Conservation (phyloP, 2,113 vertebrate species). For the Bothrops jararaca region DNA sequence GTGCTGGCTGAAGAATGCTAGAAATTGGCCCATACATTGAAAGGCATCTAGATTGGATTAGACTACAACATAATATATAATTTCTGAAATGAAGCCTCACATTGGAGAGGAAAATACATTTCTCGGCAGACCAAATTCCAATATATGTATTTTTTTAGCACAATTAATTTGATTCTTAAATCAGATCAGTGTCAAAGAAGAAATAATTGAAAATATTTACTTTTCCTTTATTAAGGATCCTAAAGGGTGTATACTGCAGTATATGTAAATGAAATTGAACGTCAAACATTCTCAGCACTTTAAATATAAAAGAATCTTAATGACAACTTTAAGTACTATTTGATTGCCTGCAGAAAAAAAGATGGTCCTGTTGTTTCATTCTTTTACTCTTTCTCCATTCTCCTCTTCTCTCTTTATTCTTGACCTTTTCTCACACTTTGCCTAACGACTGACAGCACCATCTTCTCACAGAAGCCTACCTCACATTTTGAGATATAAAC, state of each 20-base stretch:
- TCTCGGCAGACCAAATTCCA: neutral
- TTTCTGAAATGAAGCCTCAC: neutral
- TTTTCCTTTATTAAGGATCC: neutral
- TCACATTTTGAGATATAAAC: constrained; percentile 20
- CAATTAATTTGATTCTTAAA: neutral
- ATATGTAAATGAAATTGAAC: neutral
- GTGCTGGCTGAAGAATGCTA: neutral
- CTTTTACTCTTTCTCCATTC: neutral
- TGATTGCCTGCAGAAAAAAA: neutral
- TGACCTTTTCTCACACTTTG: constrained; percentile 12
- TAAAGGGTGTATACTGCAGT: neutral
- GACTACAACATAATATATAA: neutral
- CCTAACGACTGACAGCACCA: constrained; percentile 1
- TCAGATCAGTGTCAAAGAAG: neutral
- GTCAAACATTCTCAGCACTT: neutral
- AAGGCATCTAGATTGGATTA: neutral
- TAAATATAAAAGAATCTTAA: neutral
- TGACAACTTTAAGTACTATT: constrained; percentile 3
- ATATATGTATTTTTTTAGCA: neutral
- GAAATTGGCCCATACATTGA: neutral
- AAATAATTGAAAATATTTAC: neutral
- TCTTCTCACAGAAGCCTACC: neutral
- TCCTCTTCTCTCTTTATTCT: neutral
- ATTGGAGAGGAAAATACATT: neutral
- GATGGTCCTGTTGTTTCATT: neutral